Evolutionary conservation across 2,797 vertebrate genomes (phyloP), one percentile per base, ranked within the genome.

Genomic region (Ctenopoma kingsleyae): DNA sequence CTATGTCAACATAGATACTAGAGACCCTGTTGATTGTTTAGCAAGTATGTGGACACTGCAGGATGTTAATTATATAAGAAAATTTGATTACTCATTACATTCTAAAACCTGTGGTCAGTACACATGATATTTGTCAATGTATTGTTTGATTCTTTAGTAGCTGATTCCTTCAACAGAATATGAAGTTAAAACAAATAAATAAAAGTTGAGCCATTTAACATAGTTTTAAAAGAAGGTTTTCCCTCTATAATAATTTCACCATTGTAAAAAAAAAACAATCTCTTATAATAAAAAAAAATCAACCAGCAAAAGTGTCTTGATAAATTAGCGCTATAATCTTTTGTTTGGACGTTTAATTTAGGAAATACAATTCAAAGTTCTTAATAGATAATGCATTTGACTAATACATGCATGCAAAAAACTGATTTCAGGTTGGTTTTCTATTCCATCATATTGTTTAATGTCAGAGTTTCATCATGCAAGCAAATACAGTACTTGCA

Each of bases 321-420:
- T 23, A 15, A 60, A 60, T 17, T 47, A 30, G 49, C 17, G n/a
- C 44, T 1, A 2, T 12, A 8, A 7, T 43, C n/a, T 43, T 43
- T 40, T 5, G 13, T 17, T 44, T 19, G 40, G 16, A 52, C 2
- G 9, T 38, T 55, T 43, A 20, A 56, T 65, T 17, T 46, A 61
- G 9, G 51, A 71, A 61, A 57, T 13, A 50, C 43, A 27, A 1
- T 30, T 30, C 6, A 7, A 30, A 19, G 16, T 10, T 67, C 25
- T 65, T 27, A 60, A 47, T 27, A 59, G 65, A 67, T 75, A 76
- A 82, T 70, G 71, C 68, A 67, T 76, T 75, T 75, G 67, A 78
- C 52, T 71, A 70, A 84, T 76, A 63, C 36, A 19, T 13, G 23
- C 50, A 32, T 38, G 43, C 35, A 3, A 12, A 23, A 52, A 46